Evolutionary conservation across 2,888 invertebrate species (phyloP).

Genomic region (Malacosoma neustria): DNA sequence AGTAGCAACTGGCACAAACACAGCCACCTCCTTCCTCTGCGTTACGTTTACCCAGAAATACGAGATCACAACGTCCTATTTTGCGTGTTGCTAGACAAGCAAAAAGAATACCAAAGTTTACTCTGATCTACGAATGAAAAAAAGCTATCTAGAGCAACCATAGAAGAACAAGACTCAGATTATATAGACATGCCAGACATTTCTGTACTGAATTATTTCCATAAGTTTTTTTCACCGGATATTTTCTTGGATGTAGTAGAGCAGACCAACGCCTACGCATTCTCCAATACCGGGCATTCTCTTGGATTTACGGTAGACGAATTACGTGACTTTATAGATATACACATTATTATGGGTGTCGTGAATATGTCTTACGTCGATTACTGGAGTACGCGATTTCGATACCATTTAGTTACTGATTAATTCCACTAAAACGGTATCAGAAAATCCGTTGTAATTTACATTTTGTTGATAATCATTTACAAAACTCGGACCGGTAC

Average conservation of each 20-base stretch:
- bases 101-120: too few species aligned
- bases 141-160: too few species aligned
- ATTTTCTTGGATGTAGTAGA: constrained; percentile 2
- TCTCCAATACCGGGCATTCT: constrained; percentile 5
- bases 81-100: too few species aligned
- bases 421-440: constrained; percentile 23
- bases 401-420: constrained; percentile 16
- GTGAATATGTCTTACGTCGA: constrained; percentile 18
- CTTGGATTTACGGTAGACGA: constrained; percentile 13
- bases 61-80: not conserved
- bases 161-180: too few species aligned
- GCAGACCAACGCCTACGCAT: constrained; percentile 7
- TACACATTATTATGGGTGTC: constrained; percentile 25
- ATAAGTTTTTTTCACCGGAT: constrained; percentile 7
- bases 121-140: too few species aligned
- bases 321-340: constrained; percentile 20
- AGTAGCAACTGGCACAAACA: constrained; percentile 3
- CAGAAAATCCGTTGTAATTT: constrained; percentile 18
- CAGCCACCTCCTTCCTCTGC: constrained; percentile 7
- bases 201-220: constrained; percentile 3
- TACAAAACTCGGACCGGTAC: constrained; percentile 10
- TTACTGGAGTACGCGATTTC: constrained; percentile 16
- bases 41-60: constrained; percentile 6
- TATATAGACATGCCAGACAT: too few species aligned
- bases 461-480: constrained; percentile 23